phyloP scores from a whole-genome alignment of 2,113 vertebrate genomes.

The Aldabrachelys gigantea region DNA sequence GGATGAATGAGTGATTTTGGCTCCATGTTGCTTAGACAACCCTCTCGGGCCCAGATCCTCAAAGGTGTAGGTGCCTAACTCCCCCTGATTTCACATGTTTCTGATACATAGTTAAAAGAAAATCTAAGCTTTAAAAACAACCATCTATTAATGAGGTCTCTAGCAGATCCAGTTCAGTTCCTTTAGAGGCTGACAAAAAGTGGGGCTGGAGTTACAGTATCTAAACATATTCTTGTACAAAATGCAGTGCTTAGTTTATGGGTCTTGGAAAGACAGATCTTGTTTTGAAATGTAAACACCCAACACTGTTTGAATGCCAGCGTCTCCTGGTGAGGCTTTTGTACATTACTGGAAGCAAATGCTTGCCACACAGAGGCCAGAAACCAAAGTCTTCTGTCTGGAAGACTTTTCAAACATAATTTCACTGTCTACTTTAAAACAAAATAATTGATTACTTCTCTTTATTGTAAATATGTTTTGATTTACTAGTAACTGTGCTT shows the following conservation, averaged over 20 bases:
- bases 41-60: background rate
- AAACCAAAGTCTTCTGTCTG: background rate
- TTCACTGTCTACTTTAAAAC: background rate
- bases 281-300: background rate
- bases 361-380: background rate
- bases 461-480: background rate
- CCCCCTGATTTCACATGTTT: background rate
- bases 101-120: background rate
- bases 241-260: background rate
- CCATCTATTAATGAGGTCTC: fast-evolving
- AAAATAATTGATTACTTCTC: background rate
- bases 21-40: background rate
- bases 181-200: background rate
- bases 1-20: background rate
- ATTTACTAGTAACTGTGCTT: background rate
- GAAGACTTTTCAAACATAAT: background rate
- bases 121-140: background rate
- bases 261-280: background rate
- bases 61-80: background rate
- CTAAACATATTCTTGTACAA: background rate
- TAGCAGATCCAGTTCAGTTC: background rate
- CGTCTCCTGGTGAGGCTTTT: background rate
- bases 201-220: background rate
- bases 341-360: background rate
- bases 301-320: background rate